Conservation (phyloP, 2,888 invertebrate genomes). For the Cerceris rybyensis region DNA sequence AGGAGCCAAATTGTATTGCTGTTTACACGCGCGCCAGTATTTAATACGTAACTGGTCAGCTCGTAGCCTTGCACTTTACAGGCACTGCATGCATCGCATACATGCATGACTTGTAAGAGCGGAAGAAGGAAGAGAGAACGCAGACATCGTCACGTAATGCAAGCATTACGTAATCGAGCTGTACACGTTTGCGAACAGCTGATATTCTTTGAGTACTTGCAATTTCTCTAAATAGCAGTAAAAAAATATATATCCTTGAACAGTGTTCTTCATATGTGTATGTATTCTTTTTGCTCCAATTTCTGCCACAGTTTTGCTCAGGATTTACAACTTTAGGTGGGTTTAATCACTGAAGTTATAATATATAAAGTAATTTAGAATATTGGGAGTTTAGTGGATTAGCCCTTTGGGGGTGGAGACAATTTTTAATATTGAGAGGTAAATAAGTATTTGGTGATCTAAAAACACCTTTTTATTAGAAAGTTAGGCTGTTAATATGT, state of each 20-base stretch:
- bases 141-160: conserved; percentile 61
- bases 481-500: too few species aligned
- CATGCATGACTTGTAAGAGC: conserved; percentile 36
- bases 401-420: too few species aligned
- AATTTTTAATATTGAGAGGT: too few species aligned
- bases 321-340: too few species aligned
- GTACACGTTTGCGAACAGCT: conserved; percentile 62
- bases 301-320: too few species aligned
- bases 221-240: conserved; percentile 6
- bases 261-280: background rate
- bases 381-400: too few species aligned
- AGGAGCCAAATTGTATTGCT: background rate
- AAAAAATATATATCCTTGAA: background rate
- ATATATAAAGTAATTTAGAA: too few species aligned
- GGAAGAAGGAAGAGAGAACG: conserved; percentile 52
- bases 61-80: conserved; percentile 64
- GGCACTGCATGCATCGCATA: conserved; percentile 37
- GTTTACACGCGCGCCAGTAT: background rate
- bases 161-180: conserved; percentile 57
- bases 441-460: too few species aligned
- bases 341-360: too few species aligned
- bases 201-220: conserved; percentile 50
- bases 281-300: background rate
- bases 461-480: too few species aligned
- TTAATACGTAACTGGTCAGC: conserved; percentile 38